Conservation (phyloP, 2,797 vertebrate species). For the Chaetophractus vellerosus region DNA sequence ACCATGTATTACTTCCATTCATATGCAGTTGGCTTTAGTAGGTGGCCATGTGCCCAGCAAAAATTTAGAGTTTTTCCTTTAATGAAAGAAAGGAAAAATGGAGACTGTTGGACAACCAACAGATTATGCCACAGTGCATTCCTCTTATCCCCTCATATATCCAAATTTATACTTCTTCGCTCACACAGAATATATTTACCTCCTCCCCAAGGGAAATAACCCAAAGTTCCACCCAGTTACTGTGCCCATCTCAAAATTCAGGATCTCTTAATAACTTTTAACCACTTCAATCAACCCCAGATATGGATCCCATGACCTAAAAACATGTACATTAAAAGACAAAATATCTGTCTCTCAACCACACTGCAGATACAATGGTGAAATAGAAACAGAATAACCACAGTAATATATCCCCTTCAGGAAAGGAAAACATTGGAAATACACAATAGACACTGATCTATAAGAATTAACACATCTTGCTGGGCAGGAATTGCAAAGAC, state of each 20-base stretch:
- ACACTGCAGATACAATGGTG: neutral
- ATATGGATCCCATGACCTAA: neutral
- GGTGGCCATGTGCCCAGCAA: neutral
- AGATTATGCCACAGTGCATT: neutral
- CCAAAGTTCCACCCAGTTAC: neutral
- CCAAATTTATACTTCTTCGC: neutral
- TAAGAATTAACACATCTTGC: neutral
- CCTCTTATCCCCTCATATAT: neutral
- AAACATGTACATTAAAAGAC: neutral
- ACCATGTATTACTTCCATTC: neutral
- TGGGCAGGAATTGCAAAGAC: neutral
- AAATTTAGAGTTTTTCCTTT: neutral
- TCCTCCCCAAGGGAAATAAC: neutral
- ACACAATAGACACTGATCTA: neutral
- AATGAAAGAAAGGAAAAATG: neutral
- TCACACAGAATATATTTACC: neutral
- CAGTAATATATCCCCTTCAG: neutral
- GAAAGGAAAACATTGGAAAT: slow-evolving; percentile 5
- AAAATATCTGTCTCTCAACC: neutral
- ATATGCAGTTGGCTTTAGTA: neutral
- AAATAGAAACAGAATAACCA: neutral
- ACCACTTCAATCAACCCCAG: neutral
- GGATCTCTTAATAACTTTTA: neutral
- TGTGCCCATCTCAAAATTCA: neutral
- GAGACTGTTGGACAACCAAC: neutral